Evolutionary conservation across 1,140 invertebrate species (phyloP).

Genomic region (Acyrthosiphon pisum): DNA sequence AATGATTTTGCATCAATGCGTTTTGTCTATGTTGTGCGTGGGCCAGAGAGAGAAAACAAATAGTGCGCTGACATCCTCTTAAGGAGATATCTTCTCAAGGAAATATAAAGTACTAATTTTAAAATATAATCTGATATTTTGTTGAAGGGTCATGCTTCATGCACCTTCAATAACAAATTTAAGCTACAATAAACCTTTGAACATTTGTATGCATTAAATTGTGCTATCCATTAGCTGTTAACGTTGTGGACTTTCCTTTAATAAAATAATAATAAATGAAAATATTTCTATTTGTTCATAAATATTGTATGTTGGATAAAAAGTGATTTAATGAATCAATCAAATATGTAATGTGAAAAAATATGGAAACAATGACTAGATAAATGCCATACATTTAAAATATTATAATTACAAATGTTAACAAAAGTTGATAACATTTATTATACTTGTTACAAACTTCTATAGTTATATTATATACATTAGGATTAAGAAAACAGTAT

Average conservation of each 20-base stretch:
- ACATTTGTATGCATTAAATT: too few species aligned
- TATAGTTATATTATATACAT: not conserved
- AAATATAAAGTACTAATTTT: too few species aligned
- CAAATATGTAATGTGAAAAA: not conserved
- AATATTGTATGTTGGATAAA: not conserved
- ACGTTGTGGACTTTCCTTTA: not conserved
- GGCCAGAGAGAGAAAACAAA: too few species aligned
- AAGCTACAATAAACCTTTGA: too few species aligned
- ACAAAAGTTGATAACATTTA: not conserved
- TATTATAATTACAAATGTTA: not conserved
- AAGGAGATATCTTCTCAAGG: too few species aligned
- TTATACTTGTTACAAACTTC: not conserved
- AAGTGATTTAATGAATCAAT: not conserved
- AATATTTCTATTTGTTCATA: not conserved
- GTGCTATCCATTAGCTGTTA: too few species aligned
- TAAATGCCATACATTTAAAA: not conserved
- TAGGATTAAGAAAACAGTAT: not conserved
- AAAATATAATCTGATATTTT: too few species aligned
- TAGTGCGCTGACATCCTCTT: too few species aligned
- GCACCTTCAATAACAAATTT: too few species aligned
- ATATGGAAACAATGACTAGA: not conserved
- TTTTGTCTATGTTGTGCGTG: too few species aligned
- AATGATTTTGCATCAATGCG: too few species aligned
- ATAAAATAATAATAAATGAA: not conserved
- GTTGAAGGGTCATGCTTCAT: too few species aligned